These are phyloP conservation scores for Diabrotica balteata DNA, from an alignment of 2,888 invertebrate genomes.

Conservation along the genomic window DNA sequence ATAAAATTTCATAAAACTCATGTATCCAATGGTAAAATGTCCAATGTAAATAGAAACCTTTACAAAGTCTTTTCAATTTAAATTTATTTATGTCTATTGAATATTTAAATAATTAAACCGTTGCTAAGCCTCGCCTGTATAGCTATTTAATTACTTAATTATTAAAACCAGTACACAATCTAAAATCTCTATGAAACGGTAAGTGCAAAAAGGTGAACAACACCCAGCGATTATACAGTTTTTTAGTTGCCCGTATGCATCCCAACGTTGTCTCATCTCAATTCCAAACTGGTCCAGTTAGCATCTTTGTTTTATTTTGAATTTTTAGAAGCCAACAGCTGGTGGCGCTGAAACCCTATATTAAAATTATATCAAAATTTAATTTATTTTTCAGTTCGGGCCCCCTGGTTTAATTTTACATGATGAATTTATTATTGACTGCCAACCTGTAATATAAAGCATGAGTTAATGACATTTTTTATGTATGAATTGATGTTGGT, in stretches of 20 bases:
- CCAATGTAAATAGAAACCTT: too few relatives aligned
- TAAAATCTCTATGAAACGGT: neutral
- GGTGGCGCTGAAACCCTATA: constrained; percentile 54
- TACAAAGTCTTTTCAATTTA: too few relatives aligned
- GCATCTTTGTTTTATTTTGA: constrained; percentile 29
- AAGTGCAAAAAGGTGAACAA: neutral
- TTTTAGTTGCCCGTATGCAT: neutral
- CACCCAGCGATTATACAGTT: constrained; percentile 5
- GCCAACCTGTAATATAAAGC: constrained; percentile 32
- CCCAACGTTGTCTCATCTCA: constrained; percentile 8
- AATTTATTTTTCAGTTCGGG: constrained; percentile 47
- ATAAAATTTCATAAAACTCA: too few relatives aligned
- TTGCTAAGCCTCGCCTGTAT: too few relatives aligned
- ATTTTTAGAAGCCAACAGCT: constrained; percentile 47
- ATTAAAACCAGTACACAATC: constrained; percentile 1
- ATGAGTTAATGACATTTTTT: constrained; percentile 34
- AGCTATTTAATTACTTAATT: too few relatives aligned
- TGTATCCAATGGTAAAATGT: too few relatives aligned
- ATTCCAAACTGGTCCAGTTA: constrained; percentile 20
- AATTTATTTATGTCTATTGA: too few relatives aligned
- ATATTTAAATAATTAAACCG: too few relatives aligned
- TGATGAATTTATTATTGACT: constrained; percentile 37
- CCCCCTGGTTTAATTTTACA: constrained; percentile 33
- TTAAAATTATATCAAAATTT: constrained; percentile 56
- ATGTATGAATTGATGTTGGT: constrained; percentile 29